These are phyloP conservation scores for Endotricha flammealis DNA, from an alignment of 2,888 invertebrate species.

Conservation along the genomic window DNA sequence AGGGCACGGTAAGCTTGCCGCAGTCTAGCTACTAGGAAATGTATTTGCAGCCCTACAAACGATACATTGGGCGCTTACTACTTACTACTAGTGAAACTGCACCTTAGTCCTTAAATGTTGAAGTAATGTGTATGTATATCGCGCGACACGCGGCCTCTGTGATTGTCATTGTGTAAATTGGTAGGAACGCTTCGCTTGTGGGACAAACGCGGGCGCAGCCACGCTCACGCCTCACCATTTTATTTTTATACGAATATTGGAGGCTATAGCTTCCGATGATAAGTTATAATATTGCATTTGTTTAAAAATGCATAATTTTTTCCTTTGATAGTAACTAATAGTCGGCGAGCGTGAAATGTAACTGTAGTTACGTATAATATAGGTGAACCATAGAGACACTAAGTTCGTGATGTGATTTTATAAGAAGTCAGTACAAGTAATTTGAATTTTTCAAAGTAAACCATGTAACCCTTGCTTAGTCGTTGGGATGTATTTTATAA, in stretches of 20 bases:
- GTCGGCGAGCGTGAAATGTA: slow-evolving; percentile 37
- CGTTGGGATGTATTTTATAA: slow-evolving; percentile 49
- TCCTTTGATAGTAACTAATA: slow-evolving; percentile 34
- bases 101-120: too few relatives aligned
- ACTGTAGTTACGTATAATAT: slow-evolving; percentile 25
- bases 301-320: slow-evolving; percentile 68
- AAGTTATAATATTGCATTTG: slow-evolving; percentile 60
- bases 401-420: slow-evolving; percentile 58
- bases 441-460: slow-evolving; percentile 53
- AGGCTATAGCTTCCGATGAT: slow-evolving; percentile 41
- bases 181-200: background rate
- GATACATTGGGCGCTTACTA: too few relatives aligned
- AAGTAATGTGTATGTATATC: too few relatives aligned
- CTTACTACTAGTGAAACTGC: too few relatives aligned
- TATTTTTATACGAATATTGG: slow-evolving; percentile 58
- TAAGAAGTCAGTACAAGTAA: slow-evolving; percentile 57
- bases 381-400: slow-evolving; percentile 29
- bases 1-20: too few relatives aligned
- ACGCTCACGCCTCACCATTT: slow-evolving; percentile 62
- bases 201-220: slow-evolving; percentile 34
- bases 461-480: slow-evolving; percentile 54
- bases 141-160: too few relatives aligned
- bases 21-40: too few relatives aligned
- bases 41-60: too few relatives aligned
- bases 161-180: background rate